These are phyloP conservation scores for Phalanger gymnotis DNA, from an alignment of 2,797 vertebrate species.

Conservation along the genomic window DNA sequence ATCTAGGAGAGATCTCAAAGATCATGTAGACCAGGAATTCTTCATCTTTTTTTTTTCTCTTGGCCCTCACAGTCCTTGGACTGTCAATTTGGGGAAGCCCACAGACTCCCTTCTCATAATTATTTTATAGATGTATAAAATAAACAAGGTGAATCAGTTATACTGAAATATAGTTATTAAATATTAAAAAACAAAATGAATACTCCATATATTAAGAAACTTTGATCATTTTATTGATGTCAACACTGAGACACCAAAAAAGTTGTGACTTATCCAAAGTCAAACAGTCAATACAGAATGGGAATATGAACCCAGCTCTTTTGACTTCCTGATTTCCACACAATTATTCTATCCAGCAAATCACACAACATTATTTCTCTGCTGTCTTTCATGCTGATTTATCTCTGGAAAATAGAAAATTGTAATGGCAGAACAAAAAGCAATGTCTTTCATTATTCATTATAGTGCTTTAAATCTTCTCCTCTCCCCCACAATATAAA, in stretches of 20 bases:
- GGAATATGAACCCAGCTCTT: not conserved
- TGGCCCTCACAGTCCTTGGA: not conserved
- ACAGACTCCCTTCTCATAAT: not conserved
- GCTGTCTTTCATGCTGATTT: conserved; percentile 2
- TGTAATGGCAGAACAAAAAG: not conserved
- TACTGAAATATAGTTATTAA: not conserved
- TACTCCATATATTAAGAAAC: not conserved
- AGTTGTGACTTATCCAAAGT: not conserved
- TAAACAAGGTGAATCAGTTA: not conserved
- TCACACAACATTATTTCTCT: conserved; percentile 19
- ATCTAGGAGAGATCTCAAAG: not conserved
- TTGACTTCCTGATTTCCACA: not conserved
- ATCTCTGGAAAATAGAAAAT: conserved; percentile 10
- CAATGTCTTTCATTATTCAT: not conserved
- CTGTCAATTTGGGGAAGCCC: not conserved
- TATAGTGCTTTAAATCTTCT: not conserved
- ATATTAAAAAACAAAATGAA: not conserved
- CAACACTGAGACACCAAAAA: conserved; percentile 6
- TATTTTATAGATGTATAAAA: not conserved
- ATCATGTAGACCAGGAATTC: not conserved
- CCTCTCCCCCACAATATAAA: conserved; percentile 28
- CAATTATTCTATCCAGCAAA: conserved; percentile 8
- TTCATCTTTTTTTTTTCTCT: not conserved
- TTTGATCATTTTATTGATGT: not conserved
- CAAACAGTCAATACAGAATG: not conserved